Base-by-base conservation (phyloP, 2,113 vertebrate species). In the Meleagris gallopavo region DNA sequence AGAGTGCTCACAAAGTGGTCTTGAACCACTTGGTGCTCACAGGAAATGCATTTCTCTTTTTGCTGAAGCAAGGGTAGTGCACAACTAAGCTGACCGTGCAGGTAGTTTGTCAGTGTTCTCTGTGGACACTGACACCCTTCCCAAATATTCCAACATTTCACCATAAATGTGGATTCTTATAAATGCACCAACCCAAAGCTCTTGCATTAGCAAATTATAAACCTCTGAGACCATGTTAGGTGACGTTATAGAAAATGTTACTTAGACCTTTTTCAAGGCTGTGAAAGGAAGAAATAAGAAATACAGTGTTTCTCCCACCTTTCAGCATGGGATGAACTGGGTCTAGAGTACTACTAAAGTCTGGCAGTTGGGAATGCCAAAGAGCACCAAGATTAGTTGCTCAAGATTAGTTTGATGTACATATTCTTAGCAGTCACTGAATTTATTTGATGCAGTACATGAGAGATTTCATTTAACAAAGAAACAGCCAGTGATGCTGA, bases 111-210 rank as follows among this genome's bases (percentile, higher is more conserved):
- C 32, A 32, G 46, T 58, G 76, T 61, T 46, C 20, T 73, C 58
- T 64, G 29, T 34, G 38, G 38, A 36, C 7, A 46, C 34, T 64
- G 74, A 11, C 7, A 13, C 64, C 36, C 38, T 91, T 67, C 54
- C 67, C 60, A 88, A 83, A 71, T 34, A 62, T 15, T 84, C 52
- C 12, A 78, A 46, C 41, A 41, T 74, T 92, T 75, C 54, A 57
- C 21, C 22, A 9, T 20, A 3, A 11, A 7, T 17, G 13, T 45
- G 17, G 34, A 20, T 74, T 77, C 34, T 41, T 13, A 48, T 4
- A 62, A 84, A 77, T 64, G 38, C 30, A 60, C 41, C 1, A 11
- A n/a, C 19, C 36, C 22, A 8, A 10, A 0, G 0, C 27, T 71
- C 76, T 83, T n/a, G 40, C 40, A 32, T 40, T 70, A 48, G 41